Conservation (phyloP, 2,113 vertebrate species). For the Melanocharis versteri region DNA sequence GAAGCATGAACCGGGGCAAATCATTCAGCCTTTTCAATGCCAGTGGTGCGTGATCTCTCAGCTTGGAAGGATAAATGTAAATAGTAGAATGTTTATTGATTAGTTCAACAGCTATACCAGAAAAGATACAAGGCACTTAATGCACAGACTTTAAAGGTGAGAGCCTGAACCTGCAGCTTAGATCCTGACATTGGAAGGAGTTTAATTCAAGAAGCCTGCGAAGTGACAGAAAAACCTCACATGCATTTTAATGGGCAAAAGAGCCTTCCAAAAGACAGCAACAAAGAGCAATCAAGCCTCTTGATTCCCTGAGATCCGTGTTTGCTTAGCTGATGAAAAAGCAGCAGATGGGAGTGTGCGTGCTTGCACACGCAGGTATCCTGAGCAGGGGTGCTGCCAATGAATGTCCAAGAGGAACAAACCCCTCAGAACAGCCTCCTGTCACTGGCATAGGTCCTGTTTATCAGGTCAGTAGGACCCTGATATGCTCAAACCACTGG, state of each 20-base stretch:
- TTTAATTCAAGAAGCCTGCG: neutral
- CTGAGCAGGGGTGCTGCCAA: neutral
- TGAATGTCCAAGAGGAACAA: neutral
- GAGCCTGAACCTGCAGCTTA: neutral
- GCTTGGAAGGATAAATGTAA: slow-evolving; percentile 4
- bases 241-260: neutral
- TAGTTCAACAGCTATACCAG: neutral
- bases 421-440: neutral
- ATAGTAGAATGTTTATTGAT: neutral
- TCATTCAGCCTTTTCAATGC: slow-evolving; percentile 29
- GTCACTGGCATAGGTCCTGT: neutral
- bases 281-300: neutral
- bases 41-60: neutral
- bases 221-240: neutral
- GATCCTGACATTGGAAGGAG: neutral
- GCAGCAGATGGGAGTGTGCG: neutral
- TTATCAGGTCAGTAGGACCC: neutral
- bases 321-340: neutral
- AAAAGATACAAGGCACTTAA: neutral
- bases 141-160: neutral
- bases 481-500: neutral
- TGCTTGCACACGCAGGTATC: neutral
- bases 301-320: neutral
- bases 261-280: neutral
- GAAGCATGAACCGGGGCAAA: neutral